Conservation (phyloP, 2,888 invertebrate species). For the Nephrotoma flavescens region DNA sequence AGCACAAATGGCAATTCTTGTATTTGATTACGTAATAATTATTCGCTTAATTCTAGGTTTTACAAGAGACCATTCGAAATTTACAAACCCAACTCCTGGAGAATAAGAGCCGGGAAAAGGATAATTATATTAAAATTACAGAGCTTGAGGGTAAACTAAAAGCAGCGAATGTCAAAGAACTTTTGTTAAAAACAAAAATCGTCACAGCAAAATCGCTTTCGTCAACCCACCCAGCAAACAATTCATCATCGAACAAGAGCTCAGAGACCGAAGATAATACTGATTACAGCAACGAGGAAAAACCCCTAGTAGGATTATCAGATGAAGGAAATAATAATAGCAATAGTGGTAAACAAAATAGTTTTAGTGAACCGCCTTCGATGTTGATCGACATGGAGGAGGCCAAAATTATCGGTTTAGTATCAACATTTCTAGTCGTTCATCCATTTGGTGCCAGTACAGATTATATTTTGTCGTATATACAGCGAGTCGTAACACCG, state of each 20-base stretch:
- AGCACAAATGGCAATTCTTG: no score
- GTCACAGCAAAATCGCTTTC: constrained; percentile 17
- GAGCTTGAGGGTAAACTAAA: constrained; percentile 28
- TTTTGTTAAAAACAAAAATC: constrained; percentile 30
- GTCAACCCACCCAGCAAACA: neutral
- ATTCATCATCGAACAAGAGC: constrained; percentile 14
- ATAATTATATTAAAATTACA: constrained; percentile 24
- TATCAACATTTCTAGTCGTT: constrained; percentile 73
- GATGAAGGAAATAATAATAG: neutral
- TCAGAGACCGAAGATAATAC: constrained; percentile 18
- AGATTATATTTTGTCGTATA: constrained; percentile 82
- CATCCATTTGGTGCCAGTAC: constrained; percentile 87
- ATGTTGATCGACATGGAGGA: constrained; percentile 26
- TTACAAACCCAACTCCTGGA: constrained; percentile 31
- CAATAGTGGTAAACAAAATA: constrained; percentile 16
- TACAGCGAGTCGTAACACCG: constrained; percentile 59
- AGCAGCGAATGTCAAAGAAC: constrained; percentile 29
- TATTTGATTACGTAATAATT: neutral
- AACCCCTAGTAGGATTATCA: neutral
- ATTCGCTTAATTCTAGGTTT: constrained; percentile 14
- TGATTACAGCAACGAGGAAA: neutral
- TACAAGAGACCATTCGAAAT: constrained; percentile 33
- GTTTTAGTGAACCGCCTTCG: constrained; percentile 15
- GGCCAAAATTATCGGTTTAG: constrained; percentile 69
- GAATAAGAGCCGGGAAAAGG: constrained; percentile 28